Conservation (phyloP, 2,888 invertebrate species). For the Caenorhabditis sp. region DNA sequence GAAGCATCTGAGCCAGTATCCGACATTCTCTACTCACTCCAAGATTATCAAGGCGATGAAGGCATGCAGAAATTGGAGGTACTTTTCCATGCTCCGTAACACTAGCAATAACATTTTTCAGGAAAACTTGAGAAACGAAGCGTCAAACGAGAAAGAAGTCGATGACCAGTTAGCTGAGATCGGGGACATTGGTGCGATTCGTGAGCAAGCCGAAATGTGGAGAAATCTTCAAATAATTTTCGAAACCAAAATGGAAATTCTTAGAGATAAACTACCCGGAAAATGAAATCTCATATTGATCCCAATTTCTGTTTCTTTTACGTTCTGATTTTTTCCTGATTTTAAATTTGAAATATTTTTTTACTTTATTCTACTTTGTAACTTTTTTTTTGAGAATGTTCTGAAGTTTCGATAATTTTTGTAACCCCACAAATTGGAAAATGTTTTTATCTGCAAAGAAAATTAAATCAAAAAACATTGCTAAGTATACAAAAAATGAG, state of each 20-base stretch:
- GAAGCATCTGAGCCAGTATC: slow-evolving; percentile 7
- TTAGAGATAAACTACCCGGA: slow-evolving; percentile 7
- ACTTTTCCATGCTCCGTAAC: background rate
- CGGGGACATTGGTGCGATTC: slow-evolving; percentile 12
- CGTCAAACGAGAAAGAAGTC: background rate
- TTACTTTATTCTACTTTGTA: no score
- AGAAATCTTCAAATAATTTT: slow-evolving; percentile 15
- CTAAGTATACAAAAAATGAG: background rate
- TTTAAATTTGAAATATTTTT: no score
- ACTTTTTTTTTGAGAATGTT: no score
- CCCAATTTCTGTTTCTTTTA: no score
- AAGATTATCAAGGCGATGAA: background rate
- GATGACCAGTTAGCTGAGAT: slow-evolving; percentile 8
- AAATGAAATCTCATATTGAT: no score
- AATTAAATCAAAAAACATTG: background rate
- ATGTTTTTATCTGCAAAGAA: background rate
- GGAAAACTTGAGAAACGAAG: background rate
- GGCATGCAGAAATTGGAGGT: background rate
- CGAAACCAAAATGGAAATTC: slow-evolving; percentile 17
- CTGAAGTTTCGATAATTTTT: no score
- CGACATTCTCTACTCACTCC: slow-evolving; percentile 17
- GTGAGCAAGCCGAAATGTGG: slow-evolving; percentile 25
- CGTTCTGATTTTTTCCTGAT: no score
- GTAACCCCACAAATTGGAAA: background rate
- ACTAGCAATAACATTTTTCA: no score